Evolutionary conservation across 1,140 invertebrate species (phyloP), one percentile per base, ranked within the genome.

Genomic region (Coenobita brevimanus): DNA sequence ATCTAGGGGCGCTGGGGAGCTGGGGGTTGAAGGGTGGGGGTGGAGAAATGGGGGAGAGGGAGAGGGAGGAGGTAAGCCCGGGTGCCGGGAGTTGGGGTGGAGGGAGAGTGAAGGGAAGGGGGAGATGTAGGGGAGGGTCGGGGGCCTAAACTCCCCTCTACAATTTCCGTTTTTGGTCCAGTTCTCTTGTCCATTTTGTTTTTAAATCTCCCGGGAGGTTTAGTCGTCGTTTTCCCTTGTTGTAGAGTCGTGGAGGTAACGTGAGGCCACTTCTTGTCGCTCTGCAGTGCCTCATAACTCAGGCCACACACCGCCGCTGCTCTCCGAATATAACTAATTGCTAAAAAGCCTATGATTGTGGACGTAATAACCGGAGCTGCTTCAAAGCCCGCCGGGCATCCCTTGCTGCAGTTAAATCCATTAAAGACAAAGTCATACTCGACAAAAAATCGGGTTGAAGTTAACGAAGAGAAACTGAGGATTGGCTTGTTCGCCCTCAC

Each of bases 121-220:
- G 21, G 80, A 30, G 54, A 82, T 33, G 64, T 43, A 27, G 33
- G 33, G 62, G 17, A 36, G 64, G 38, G 64, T 21, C 3, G 50
- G 50, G 75, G 43, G 21, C 24, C 84, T 87, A 73, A 80, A 80
- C 84, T 73, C 84, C 84, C 76, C 84, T 87, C 84, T 80, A 87
- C 76, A 87, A 87, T 87, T 87, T 87, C 84, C 84, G 84, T 81
- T 81, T 71, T 87, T 87, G 84, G 76, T 57, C 84, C 64, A 79
- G 62, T 80, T 87, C 75, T 87, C 76, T 80, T 87, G 84, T 87
- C 64, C 84, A 87, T 87, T 87, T 81, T 69, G 75, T 87, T 87
- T 87, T 87, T 81, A 87, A 87, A 71, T 87, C 76, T 87, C 82
- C 36, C 33, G 21, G 82, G 69, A 46, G 73, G 82, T 71, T 71